Conservation (phyloP, 1,140 invertebrate genomes). For the Hyles euphorbiae region DNA sequence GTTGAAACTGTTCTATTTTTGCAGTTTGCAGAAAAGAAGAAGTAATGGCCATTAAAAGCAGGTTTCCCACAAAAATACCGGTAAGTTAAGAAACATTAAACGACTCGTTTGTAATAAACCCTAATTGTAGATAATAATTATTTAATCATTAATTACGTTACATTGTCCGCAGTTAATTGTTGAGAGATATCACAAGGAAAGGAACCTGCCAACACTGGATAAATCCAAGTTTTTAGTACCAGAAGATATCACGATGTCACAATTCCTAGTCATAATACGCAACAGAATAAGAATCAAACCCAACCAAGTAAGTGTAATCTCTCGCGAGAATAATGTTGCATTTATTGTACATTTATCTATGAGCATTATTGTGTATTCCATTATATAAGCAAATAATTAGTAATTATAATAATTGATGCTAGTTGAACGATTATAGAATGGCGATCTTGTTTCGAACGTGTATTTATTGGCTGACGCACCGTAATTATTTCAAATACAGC, state of each 20-base stretch:
- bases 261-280: constrained; percentile 86
- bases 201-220: constrained; percentile 80
- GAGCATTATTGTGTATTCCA: not conserved
- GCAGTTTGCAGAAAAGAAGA: constrained; percentile 77
- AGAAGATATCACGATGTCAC: constrained; percentile 87
- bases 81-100: constrained; percentile 61
- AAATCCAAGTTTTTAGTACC: constrained; percentile 88
- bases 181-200: constrained; percentile 83
- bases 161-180: constrained; percentile 81
- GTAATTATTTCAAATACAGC: too few relatives aligned
- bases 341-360: too few relatives aligned
- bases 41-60: constrained; percentile 76
- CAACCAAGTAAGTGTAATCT: constrained; percentile 57
- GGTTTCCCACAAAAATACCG: constrained; percentile 79
- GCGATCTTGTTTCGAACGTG: too few relatives aligned
- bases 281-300: constrained; percentile 70
- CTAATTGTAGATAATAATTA: not conserved
- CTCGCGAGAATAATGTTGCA: not conserved
- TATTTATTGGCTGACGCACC: too few relatives aligned
- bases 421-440: too few relatives aligned
- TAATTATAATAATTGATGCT: too few relatives aligned
- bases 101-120: too few relatives aligned
- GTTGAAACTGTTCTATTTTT: constrained; percentile 34
- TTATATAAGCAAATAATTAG: not conserved
- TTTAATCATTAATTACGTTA: not conserved